phyloP scores from a whole-genome alignment of 2,888 invertebrate genomes.

The Macrosoma leucophasiata region DNA sequence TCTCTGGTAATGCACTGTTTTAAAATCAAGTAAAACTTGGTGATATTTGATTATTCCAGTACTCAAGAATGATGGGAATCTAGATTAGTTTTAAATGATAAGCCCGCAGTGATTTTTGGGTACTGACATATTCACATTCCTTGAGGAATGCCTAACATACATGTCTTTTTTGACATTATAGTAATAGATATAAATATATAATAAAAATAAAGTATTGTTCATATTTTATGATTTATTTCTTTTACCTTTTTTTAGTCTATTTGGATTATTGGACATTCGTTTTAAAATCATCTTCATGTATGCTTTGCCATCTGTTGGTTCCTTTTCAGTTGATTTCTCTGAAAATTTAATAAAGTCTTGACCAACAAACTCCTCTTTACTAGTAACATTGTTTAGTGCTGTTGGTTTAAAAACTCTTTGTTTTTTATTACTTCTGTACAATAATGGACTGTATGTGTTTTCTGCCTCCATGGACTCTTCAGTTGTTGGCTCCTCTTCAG shows the following conservation, averaged over 20 bases:
- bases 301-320: slow-evolving; percentile 29
- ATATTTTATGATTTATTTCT: slow-evolving; percentile 29
- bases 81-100: slow-evolving; percentile 27
- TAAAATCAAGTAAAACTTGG: slow-evolving; percentile 27
- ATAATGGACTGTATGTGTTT: slow-evolving; percentile 33
- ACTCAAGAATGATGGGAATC: slow-evolving; percentile 36
- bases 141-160: slow-evolving; percentile 50
- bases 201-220: slow-evolving; percentile 31
- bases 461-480: slow-evolving; percentile 17
- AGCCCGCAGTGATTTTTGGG: slow-evolving; percentile 36
- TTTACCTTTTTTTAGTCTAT: slow-evolving; percentile 34
- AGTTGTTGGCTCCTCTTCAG: slow-evolving; percentile 17
- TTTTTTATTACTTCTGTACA: slow-evolving; percentile 51
- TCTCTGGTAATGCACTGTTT: slow-evolving; percentile 14
- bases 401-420: slow-evolving; percentile 51
- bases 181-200: slow-evolving; percentile 42
- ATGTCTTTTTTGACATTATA: slow-evolving; percentile 68
- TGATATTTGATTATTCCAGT: slow-evolving; percentile 43
- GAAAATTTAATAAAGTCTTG: slow-evolving; percentile 54
- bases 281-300: slow-evolving; percentile 62
- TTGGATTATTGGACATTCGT: slow-evolving; percentile 55
- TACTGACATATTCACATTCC: slow-evolving; percentile 57
- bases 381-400: slow-evolving; percentile 20
- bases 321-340: slow-evolving; percentile 27
- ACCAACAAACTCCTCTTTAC: slow-evolving; percentile 38